Percentiles rank a stretch among this genome's conserved stretches.
Evolutionary conservation across 2,797 vertebrate genomes (phyloP).

Genomic region (Cygnus olor): DNA sequence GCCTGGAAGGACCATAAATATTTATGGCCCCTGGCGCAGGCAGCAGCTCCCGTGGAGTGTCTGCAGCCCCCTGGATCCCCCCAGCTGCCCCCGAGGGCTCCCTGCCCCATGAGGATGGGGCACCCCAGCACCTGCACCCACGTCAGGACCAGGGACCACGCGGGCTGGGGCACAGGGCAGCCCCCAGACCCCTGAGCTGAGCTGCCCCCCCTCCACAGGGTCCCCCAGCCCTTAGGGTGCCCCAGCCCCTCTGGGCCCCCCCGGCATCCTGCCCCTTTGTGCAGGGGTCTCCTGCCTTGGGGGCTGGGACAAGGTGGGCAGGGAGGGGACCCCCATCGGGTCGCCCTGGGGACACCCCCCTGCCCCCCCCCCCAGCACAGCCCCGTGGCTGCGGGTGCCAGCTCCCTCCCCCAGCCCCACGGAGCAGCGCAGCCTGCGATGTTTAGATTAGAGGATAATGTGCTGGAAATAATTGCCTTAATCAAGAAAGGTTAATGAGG

Average conservation of each 20-base stretch:
- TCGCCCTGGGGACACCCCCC: background rate
- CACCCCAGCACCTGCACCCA: too few relatives aligned
- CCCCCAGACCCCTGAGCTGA: too few relatives aligned
- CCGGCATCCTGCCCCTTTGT: background rate
- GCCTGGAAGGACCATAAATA: slow-evolving; percentile 75
- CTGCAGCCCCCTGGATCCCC: background rate
- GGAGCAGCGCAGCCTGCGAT: background rate
- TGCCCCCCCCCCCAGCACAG: background rate
- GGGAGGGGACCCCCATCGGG: background rate
- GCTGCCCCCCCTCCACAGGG: too few relatives aligned
- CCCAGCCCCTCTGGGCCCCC: background rate
- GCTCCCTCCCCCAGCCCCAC: background rate
- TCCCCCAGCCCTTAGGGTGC: background rate
- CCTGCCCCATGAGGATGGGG: too few relatives aligned
- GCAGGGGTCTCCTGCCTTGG: rapidly evolving
- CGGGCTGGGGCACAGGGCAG: too few relatives aligned
- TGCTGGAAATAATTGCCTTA: slow-evolving; percentile 84
- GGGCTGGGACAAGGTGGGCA: too few relatives aligned
- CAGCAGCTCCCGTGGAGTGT: background rate
- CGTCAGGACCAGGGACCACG: too few relatives aligned
- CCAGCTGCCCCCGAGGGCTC: background rate
- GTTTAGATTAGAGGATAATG: slow-evolving; percentile 79
- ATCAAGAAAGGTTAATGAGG: slow-evolving; percentile 86
- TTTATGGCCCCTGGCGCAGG: slow-evolving; percentile 54
- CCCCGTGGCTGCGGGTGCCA: background rate